These are phyloP conservation scores for Mobula hypostoma DNA, from an alignment of 2,113 vertebrate genomes.

Conservation along the genomic window DNA sequence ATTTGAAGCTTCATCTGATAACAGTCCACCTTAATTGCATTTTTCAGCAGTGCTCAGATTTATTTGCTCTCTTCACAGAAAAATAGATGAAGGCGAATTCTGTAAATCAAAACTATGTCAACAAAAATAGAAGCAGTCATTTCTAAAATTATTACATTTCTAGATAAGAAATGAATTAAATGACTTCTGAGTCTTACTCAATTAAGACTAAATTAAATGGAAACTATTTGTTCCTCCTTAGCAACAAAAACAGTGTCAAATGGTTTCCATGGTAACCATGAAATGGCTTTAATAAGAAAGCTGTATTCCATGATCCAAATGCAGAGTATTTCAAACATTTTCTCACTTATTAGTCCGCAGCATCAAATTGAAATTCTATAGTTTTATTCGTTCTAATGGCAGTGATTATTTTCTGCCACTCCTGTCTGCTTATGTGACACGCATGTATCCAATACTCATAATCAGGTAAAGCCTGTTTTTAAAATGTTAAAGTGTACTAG, in stretches of 20 bases:
- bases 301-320: not conserved
- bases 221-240: not conserved
- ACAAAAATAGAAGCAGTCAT: not conserved
- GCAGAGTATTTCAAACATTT: not conserved
- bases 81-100: not conserved
- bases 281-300: not conserved
- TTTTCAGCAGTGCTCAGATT: not conserved
- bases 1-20: constrained; percentile 7
- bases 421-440: not conserved
- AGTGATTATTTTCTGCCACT: constrained; percentile 6
- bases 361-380: not conserved
- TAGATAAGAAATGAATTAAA: not conserved
- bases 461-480: not conserved
- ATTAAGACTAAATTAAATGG: not conserved
- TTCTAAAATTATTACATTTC: not conserved
- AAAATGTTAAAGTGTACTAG: not conserved
- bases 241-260: not conserved
- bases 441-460: not conserved
- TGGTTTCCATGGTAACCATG: constrained; percentile 19
- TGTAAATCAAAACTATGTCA: not conserved
- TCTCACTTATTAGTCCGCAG: not conserved
- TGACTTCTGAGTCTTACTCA: not conserved
- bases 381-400: not conserved
- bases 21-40: not conserved
- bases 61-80: not conserved